Conservation (phyloP, 2,888 invertebrate genomes). For the Xestia rhomboidea region DNA sequence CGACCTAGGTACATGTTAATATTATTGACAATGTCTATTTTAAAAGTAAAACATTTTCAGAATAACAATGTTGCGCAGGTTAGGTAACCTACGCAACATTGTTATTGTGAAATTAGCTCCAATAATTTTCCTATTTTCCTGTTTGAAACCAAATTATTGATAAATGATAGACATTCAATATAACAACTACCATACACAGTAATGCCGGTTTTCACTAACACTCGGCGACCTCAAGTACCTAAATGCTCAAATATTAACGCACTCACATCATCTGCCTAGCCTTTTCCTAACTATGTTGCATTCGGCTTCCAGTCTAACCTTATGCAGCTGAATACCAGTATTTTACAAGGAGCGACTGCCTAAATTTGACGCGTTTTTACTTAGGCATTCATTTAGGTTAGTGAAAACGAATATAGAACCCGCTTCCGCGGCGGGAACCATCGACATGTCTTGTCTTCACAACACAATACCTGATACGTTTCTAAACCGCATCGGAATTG, state of each 20-base stretch:
- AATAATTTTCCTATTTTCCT: constrained; percentile 6
- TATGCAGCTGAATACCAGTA: no score
- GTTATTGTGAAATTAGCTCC: neutral
- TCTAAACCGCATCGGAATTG: constrained; percentile 52
- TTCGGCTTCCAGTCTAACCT: no score
- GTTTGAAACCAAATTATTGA: neutral
- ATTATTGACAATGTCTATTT: neutral
- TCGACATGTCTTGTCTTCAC: neutral
- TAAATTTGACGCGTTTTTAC: neutral
- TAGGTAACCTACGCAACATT: neutral
- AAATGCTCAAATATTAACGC: no score
- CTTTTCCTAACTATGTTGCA: neutral
- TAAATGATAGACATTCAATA: neutral
- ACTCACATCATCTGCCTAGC: neutral
- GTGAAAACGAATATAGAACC: neutral
- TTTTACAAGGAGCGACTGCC: no score
- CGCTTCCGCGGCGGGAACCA: neutral
- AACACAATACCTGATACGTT: constrained; percentile 14
- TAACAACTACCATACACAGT: neutral
- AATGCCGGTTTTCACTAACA: neutral
- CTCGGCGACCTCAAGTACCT: no score
- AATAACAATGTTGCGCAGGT: neutral
- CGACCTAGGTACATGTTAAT: neutral
- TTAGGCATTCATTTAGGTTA: neutral
- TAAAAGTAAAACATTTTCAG: neutral